Evolutionary conservation across 2,797 vertebrate species (phyloP).

Genomic region (Acipenser ruthenus): DNA sequence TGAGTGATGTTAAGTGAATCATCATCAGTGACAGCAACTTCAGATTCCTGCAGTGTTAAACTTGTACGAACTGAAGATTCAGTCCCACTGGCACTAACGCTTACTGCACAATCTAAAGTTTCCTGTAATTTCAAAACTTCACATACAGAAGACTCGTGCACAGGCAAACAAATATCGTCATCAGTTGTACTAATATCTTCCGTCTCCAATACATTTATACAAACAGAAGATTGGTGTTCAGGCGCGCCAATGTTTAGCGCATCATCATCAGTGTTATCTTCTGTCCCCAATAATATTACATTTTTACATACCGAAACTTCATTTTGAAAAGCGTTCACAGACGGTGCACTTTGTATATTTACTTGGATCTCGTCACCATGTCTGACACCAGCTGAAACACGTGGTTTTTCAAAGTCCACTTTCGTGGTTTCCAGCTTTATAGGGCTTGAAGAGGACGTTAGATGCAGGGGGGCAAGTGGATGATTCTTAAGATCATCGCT

Average conservation of each 20-base stretch:
- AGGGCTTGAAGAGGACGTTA: too few relatives aligned
- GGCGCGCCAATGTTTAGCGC: neutral
- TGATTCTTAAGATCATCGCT: slow-evolving; percentile 14
- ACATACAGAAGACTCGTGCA: slow-evolving; percentile 29
- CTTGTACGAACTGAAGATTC: neutral
- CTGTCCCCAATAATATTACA: neutral
- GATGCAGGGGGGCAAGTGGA: neutral
- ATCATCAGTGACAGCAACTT: neutral
- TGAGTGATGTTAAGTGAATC: neutral
- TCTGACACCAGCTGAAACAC: too few relatives aligned
- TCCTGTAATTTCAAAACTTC: neutral
- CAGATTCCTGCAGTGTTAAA: too few relatives aligned
- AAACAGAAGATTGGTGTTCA: neutral
- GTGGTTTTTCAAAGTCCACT: too few relatives aligned
- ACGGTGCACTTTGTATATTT: too few relatives aligned
- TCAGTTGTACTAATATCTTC: slow-evolving; percentile 16
- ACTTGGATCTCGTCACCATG: too few relatives aligned
- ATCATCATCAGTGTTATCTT: neutral
- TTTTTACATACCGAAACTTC: neutral
- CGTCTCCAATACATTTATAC: neutral
- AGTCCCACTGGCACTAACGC: neutral
- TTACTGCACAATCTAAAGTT: neutral
- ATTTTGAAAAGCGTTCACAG: too few relatives aligned
- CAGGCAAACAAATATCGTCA: slow-evolving; percentile 13
- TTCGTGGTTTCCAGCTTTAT: too few relatives aligned